Conservation (phyloP, 2,797 vertebrate species). For the Esox masquinongy region DNA sequence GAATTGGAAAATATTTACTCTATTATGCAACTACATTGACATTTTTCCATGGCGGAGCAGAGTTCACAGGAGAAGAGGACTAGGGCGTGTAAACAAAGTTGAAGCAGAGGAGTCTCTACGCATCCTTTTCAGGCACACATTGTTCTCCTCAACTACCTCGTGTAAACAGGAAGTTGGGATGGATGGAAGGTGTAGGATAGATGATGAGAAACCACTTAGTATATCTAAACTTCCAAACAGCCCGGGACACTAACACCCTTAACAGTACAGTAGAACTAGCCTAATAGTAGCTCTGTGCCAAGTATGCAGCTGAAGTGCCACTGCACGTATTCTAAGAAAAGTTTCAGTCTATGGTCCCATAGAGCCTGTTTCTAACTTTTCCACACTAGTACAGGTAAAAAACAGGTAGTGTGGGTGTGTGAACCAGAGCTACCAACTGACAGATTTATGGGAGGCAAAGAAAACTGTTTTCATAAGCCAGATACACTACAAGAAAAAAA, state of each 20-base stretch:
- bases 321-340: neutral
- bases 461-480: neutral
- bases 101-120: slow-evolving; percentile 10
- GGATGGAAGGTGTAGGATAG: neutral
- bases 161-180: slow-evolving; percentile 37
- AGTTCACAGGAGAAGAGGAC: slow-evolving; percentile 15
- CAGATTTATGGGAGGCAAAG: neutral
- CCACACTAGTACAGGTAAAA: neutral
- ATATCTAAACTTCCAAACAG: neutral
- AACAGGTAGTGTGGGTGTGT: too few relatives aligned
- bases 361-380: neutral
- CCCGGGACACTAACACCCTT: neutral
- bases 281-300: neutral
- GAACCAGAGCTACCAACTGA: neutral
- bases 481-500: neutral
- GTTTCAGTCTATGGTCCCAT: neutral
- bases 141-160: slow-evolving; percentile 18
- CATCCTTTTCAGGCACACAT: slow-evolving; percentile 11
- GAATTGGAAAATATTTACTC: slow-evolving; percentile 22
- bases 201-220: neutral
- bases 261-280: neutral
- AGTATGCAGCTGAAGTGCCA: neutral
- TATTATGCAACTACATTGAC: slow-evolving; percentile 25
- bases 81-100: slow-evolving; percentile 23
- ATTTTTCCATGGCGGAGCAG: neutral